Base-by-base conservation (phyloP, 2,797 vertebrate genomes). In the Notoglanidium macrostoma region DNA sequence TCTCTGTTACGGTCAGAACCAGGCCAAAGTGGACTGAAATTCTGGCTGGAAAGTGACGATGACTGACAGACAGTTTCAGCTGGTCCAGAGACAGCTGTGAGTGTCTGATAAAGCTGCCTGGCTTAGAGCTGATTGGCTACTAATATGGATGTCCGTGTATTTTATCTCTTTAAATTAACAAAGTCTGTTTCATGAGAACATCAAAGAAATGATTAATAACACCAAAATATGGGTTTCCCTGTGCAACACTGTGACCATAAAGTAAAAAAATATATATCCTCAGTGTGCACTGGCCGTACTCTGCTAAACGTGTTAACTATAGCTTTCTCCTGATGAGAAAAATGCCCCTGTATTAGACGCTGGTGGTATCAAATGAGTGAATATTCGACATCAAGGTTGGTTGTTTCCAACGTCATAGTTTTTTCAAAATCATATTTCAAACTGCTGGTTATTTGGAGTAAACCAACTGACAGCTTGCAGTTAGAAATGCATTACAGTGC, bases 41-140 rank as follows among this genome's bases (percentile, higher is more conserved):
- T 40, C 54, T 72, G 54, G 23, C 35, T 63, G 21, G 29, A 77
- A 59, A 0, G 14, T 80, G 59, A 4, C 5, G 19, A 35, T 78
- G 54, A 54, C 15, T 80, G 63, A 86, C 44, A 14, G 61, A 67
- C 26, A 32, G n/a, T 61, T 44, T 57, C 17, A 57, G 5, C 63
- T 83, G 63, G 63, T 83, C 46, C 81, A 54, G 29, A 83, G 5
- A n/a, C 32, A 11, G 5, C 14, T 23, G 8, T 59, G 32, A 72
- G 40, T n/a, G 51, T 74, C 32, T 85, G 21, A 85, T 32, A 80
- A 2, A 61, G 23, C 6, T 2, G 29, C 55, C 68, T 73, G 3
- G 59, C 73, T 88, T 63, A 10, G 26, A 76, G 35, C 40, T 85
- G 55, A 63, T 61, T 61, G 44, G 55, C 84, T 74, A 57, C 55